phyloP scores from a whole-genome alignment of 2,888 invertebrate species.

The Neoitamus cyanurus region DNA sequence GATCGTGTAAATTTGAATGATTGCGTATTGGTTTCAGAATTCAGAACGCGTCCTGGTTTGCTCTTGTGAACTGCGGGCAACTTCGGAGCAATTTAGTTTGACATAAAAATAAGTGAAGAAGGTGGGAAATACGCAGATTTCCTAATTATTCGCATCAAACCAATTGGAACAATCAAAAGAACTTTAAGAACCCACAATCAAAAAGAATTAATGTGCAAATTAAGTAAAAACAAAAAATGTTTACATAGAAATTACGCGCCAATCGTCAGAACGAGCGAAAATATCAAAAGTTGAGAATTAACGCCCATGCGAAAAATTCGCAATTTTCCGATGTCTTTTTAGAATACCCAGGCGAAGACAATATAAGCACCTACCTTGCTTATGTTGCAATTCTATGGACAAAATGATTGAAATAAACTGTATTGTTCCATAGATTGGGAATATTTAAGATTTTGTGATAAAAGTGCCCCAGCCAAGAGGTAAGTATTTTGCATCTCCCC shows the following conservation, averaged over 20 bases:
- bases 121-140: conserved; percentile 12
- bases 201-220: not conserved
- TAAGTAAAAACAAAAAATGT: not conserved
- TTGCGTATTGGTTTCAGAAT: too few species aligned
- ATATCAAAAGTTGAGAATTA: not conserved
- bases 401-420: not conserved
- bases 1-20: too few species aligned
- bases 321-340: not conserved
- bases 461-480: not conserved
- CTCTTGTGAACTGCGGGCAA: not conserved
- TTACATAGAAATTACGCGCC: not conserved
- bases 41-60: not conserved
- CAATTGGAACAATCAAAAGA: not conserved
- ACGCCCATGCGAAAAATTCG: conserved; percentile 33
- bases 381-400: conserved; percentile 9
- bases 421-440: not conserved
- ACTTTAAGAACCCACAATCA: not conserved
- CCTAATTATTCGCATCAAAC: conserved; percentile 2
- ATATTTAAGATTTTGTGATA: not conserved
- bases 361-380: not conserved
- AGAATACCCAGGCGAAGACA: not conserved
- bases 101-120: conserved; percentile 16
- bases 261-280: not conserved
- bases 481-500: not conserved
- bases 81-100: not conserved